Conservation (phyloP, 2,113 vertebrate species). For the human (Homo sapiens) region DNA sequence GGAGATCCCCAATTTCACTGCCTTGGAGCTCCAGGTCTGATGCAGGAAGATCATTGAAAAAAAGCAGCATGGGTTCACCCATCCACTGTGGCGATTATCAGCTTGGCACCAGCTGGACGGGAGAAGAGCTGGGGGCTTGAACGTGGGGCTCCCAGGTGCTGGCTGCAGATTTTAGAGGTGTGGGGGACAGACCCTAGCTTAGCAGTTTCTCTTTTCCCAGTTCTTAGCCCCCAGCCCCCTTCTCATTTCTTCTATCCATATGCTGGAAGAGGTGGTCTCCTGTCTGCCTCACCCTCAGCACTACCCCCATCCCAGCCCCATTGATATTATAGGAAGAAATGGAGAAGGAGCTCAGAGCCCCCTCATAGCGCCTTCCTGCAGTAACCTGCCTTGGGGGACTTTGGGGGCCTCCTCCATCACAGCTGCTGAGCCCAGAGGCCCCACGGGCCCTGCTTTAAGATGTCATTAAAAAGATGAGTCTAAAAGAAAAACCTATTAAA, state of each 20-base stretch:
- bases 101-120: not conserved
- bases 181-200: not conserved
- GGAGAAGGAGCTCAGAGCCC: not conserved
- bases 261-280: not conserved
- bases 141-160: rapidly evolving
- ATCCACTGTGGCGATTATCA: not conserved
- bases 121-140: not conserved
- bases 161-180: not conserved
- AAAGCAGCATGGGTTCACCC: conserved; percentile 81
- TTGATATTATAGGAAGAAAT: not conserved
- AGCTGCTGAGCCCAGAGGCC: not conserved
- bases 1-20: conserved; percentile 90
- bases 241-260: not conserved
- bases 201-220: not conserved
- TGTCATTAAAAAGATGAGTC: not conserved
- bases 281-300: not conserved
- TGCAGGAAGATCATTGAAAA: conserved; percentile 89
- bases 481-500: conserved; percentile 42
- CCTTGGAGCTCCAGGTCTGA: conserved; percentile 88
- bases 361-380: not conserved
- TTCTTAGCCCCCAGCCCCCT: not conserved
- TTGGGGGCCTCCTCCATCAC: not conserved
- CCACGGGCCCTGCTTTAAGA: not conserved
- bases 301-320: not conserved
- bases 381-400: not conserved